Evolutionary conservation across 2,888 invertebrate species (phyloP), one percentile per base, ranked within the genome.

Genomic region (Calliopum simillimum): DNA sequence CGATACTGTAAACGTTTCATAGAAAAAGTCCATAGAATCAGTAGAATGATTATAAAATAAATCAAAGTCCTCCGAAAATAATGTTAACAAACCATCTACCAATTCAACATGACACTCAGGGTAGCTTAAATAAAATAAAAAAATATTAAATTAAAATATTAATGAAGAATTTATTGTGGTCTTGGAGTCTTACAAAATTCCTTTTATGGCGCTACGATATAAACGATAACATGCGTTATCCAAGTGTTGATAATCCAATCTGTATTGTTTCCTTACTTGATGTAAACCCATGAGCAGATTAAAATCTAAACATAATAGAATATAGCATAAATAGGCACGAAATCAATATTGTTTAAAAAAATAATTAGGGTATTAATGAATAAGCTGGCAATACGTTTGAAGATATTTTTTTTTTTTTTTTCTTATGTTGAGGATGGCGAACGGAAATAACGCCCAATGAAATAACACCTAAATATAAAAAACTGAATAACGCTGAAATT

Each of bases 251-350:
- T 68, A 69, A 33, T 68, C 68, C 11, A 16, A 43, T 14, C 73
- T 70, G 66, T 74, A 73, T 4, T 33, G 0, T 66, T 65, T 72
- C 5, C 76, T 70, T 21, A 75, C 11, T 25, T 65, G 25, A 67
- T 75, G 75, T 62, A 76, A 61, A 13, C 76, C 75, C 55, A 55
- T 5, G 23, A 76, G 33, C 4, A 76, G 56, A n/a, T 63, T 65
- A 46, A 69, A 70, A 61, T 76, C 76, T 76, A 14, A 12, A 49
- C 53, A 33, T 14, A 21, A 51, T 59, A 23, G 49, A 1, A 33
- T 25, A 16, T 21, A 23, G 46, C 21, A n/a, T 4, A 13, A n/a
- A 55, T 25, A 8, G 11, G 14, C n/a, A 16, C 5, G 46, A 6
- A 64, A 56, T 51, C 51, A 62, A 59, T 2, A 43, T n/a, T 14